Evolutionary conservation across 1,140 invertebrate genomes (phyloP).

Genomic region (Bombyx mori): DNA sequence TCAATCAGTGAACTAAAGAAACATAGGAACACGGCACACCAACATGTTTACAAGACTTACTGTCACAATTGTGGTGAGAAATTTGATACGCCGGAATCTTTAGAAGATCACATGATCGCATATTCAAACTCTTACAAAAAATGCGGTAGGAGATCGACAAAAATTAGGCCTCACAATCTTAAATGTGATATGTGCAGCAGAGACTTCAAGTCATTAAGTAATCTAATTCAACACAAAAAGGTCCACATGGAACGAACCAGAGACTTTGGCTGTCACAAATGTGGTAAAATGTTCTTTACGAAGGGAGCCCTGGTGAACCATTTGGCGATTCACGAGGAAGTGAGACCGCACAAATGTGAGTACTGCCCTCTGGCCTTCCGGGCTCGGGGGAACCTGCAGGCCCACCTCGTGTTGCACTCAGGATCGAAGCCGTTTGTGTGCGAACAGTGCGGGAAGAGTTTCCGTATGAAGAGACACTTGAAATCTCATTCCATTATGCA

Average conservation of each 20-base stretch:
- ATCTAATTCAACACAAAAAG: conserved; percentile 47
- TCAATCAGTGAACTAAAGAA: conserved; percentile 30
- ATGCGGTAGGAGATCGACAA: conserved; percentile 8
- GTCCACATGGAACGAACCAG: conserved; percentile 48
- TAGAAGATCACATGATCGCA: conserved; percentile 43
- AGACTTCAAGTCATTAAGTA: conserved; percentile 52
- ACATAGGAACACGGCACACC: conserved; percentile 37
- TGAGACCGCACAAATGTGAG: conserved; percentile 52
- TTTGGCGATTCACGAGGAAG: conserved; percentile 51
- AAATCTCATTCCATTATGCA: conserved; percentile 75
- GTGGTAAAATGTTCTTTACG: conserved; percentile 64
- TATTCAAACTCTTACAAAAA: conserved; percentile 30
- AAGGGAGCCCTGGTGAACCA: conserved; percentile 56
- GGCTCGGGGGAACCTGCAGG: conserved; percentile 52
- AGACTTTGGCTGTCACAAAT: conserved; percentile 56
- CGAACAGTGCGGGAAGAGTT: conserved; percentile 81
- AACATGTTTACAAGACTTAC: conserved; percentile 26
- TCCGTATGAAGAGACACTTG: conserved; percentile 71
- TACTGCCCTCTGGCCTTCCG: conserved; percentile 51
- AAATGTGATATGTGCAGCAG: conserved; percentile 53
- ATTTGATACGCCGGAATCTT: conserved; percentile 38
- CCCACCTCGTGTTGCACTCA: conserved; percentile 76
- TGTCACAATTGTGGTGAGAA: conserved; percentile 44
- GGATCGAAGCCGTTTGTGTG: conserved; percentile 85
- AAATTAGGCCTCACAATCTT: conserved; percentile 24